phyloP scores from a whole-genome alignment of 1,140 invertebrate genomes.

The Acromyrmex echinatior region DNA sequence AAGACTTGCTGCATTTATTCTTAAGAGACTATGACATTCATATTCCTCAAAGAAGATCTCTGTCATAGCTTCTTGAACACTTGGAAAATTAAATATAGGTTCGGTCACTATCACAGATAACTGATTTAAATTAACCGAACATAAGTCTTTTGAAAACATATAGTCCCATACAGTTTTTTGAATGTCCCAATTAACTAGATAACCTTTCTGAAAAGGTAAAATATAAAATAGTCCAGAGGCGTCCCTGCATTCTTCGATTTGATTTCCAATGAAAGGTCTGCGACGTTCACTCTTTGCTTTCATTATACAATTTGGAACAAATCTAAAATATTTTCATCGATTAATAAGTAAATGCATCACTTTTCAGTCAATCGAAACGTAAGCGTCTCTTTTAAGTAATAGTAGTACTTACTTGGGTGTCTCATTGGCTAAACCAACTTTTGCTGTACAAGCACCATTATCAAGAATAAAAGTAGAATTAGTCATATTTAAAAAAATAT shows the following conservation, averaged over 20 bases:
- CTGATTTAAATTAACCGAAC: conserved; percentile 7
- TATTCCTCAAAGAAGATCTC: conserved; percentile 99
- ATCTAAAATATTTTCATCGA: conserved; percentile 84
- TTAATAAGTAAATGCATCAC: conserved; percentile 4
- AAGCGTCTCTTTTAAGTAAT: neutral
- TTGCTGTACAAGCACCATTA: conserved; percentile 95
- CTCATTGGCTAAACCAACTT: conserved; percentile 92
- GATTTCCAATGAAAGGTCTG: conserved; percentile 96
- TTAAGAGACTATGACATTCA: conserved; percentile 94
- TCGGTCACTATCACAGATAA: conserved; percentile 18
- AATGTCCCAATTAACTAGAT: conserved; percentile 97
- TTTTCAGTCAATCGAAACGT: neutral
- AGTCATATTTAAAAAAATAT: conserved; percentile 66
- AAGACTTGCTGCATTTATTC: conserved; percentile 92
- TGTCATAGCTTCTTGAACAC: conserved; percentile 91
- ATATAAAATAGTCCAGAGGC: conserved; percentile 97
- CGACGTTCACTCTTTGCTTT: conserved; percentile 98
- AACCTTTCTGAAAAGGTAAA: conserved; percentile 98
- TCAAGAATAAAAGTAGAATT: conserved; percentile 91
- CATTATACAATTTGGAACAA: conserved; percentile 98
- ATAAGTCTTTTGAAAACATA: conserved; percentile 94
- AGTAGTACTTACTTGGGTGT: conserved; percentile 89
- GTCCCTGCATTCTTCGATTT: conserved; percentile 98
- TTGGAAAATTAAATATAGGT: conserved; percentile 27
- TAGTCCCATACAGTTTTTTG: conserved; percentile 99